Conservation (phyloP, 2,113 vertebrate species). For the Acanthisitta chloris region DNA sequence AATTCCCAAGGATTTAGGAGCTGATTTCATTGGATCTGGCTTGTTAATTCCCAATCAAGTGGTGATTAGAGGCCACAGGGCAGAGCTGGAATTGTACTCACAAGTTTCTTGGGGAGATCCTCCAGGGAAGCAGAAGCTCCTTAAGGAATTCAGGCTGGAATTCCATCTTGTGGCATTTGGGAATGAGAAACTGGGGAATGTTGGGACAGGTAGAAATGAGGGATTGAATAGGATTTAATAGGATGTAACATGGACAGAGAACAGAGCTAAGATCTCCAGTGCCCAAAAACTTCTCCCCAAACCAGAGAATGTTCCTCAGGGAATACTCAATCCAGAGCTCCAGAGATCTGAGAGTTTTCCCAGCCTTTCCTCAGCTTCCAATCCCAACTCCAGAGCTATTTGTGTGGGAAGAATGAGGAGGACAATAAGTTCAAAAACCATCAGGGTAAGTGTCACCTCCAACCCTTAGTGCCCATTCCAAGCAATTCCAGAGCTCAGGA, state of each 20-base stretch:
- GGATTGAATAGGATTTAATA: too few relatives aligned
- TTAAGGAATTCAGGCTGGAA: neutral
- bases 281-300: too few relatives aligned
- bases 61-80: neutral
- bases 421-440: too few relatives aligned
- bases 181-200: neutral
- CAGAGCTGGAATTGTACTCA: neutral
- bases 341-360: neutral
- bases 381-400: neutral
- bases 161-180: neutral
- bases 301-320: too few relatives aligned
- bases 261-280: neutral
- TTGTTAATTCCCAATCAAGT: conserved; percentile 6
- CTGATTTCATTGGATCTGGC: conserved; percentile 6
- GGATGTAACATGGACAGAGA: neutral
- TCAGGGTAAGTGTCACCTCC: too few relatives aligned
- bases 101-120: neutral
- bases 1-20: conserved; percentile 5
- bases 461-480: too few relatives aligned
- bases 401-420: neutral
- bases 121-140: neutral
- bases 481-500: too few relatives aligned
- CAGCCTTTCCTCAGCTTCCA: neutral
- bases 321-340: too few relatives aligned
- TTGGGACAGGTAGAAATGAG: too few relatives aligned